Base-by-base conservation (phyloP, 2,113 vertebrate species). In the Dasypus novemcinctus region DNA sequence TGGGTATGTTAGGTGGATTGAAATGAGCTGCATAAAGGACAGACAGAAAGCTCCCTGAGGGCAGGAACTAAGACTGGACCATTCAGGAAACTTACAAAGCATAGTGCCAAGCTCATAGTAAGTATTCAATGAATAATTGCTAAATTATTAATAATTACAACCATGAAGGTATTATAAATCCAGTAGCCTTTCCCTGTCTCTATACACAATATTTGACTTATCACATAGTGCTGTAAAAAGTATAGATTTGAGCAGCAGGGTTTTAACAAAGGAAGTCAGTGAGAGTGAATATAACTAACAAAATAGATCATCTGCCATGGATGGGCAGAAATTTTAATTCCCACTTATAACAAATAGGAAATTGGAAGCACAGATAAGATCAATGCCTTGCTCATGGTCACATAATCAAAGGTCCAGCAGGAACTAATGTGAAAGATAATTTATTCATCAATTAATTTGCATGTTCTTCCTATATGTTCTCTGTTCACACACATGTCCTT, bases 1-100 rank as follows among this genome's bases (percentile, higher is more conserved):
- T 21, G 27, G 4, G 14, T 72, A 4, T 81, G 33, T 10, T 68
- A 17, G 23, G 12, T 49, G 11, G 18, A 5, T 23, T 41, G 61
- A 31, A 27, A 27, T 38, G 41, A 57, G 27, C 11, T n/a, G 11
- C n/a, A 3, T 0, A 43, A 36, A 36, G 38, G 18, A 9, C 41
- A 25, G 18, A 9, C 36, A 25, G 3, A 4, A 17, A 21, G 1
- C 21, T 17, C 11, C 11, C 66, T 38, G 2, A 71, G n/a, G 46
- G 2, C 46, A 46, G n/a, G 52, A 14, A 52, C 33, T 3, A 1
- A 15, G 4, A 6, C 27, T 36, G 6, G 27, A 23, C 29, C n/a
- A 18, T 38, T 71, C 1, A 12, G 17, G 36, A 69, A 4, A 14
- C 8, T 1, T 7, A 29, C 0, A 2, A 5, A 7, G 20, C 3